Conservation (phyloP, 2,888 invertebrate species). For the Pantelozetes paolii region DNA sequence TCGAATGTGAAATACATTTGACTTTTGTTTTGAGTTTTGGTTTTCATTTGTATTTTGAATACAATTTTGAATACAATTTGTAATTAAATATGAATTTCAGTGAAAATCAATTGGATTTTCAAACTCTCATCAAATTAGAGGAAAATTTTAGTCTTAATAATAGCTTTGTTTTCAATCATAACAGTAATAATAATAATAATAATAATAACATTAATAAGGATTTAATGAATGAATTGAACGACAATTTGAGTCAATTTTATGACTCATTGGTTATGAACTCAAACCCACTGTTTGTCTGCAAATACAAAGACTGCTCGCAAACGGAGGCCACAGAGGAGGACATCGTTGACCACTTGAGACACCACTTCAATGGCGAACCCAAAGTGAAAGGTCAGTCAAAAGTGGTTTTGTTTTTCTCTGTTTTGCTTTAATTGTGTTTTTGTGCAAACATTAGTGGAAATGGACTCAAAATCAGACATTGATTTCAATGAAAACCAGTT, state of each 20-base stretch:
- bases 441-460: not conserved
- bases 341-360: not conserved
- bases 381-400: not conserved
- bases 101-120: slow-evolving; percentile 10
- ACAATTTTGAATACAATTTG: not conserved
- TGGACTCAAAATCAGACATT: no score
- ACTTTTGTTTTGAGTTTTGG: not conserved
- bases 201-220: not conserved
- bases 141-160: not conserved
- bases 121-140: not conserved
- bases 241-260: slow-evolving; percentile 10
- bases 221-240: not conserved
- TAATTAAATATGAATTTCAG: slow-evolving; percentile 11
- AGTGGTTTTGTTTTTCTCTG: not conserved
- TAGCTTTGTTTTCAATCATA: not conserved
- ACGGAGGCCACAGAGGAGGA: not conserved
- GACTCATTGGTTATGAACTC: not conserved
- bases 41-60: not conserved
- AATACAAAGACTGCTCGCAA: slow-evolving; percentile 12
- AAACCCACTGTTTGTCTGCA: not conserved
- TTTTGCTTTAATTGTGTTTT: not conserved
- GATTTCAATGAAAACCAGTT: no score
- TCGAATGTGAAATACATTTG: not conserved
- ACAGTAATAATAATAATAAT: not conserved
- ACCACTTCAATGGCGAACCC: not conserved